These are phyloP conservation scores for Picathartes gymnocephalus DNA, from an alignment of 2,113 vertebrate species.

Conservation along the genomic window DNA sequence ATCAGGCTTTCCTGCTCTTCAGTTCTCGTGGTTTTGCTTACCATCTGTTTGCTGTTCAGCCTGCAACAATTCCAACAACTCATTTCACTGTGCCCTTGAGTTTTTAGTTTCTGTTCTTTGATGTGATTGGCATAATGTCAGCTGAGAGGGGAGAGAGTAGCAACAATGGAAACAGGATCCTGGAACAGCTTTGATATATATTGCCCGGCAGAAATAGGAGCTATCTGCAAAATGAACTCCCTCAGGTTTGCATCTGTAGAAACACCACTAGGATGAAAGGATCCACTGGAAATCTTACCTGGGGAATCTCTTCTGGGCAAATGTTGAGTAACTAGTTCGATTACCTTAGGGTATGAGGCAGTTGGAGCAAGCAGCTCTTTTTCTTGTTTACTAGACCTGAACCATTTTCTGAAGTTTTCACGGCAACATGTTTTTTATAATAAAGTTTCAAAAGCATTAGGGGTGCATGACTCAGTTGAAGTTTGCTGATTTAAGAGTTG, in stretches of 20 bases:
- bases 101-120: not conserved
- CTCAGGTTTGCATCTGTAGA: not conserved
- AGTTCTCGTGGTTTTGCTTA: not conserved
- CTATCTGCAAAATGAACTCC: not conserved
- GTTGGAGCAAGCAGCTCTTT: not conserved
- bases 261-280: not conserved
- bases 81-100: not conserved
- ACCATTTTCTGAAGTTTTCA: not conserved
- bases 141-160: not conserved
- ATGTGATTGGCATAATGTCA: not conserved
- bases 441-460: not conserved
- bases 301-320: not conserved
- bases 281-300: not conserved
- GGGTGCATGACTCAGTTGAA: not conserved
- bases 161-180: not conserved
- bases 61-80: not conserved
- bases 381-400: not conserved
- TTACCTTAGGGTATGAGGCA: not conserved
- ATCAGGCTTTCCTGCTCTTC: not conserved
- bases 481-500: not conserved
- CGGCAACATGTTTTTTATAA: not conserved
- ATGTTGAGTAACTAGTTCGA: not conserved
- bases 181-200: not conserved
- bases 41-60: constrained; percentile 16
- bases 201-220: not conserved